Evolutionary conservation across 2,797 vertebrate species (phyloP).

Genomic region (Neostethus bicornis): DNA sequence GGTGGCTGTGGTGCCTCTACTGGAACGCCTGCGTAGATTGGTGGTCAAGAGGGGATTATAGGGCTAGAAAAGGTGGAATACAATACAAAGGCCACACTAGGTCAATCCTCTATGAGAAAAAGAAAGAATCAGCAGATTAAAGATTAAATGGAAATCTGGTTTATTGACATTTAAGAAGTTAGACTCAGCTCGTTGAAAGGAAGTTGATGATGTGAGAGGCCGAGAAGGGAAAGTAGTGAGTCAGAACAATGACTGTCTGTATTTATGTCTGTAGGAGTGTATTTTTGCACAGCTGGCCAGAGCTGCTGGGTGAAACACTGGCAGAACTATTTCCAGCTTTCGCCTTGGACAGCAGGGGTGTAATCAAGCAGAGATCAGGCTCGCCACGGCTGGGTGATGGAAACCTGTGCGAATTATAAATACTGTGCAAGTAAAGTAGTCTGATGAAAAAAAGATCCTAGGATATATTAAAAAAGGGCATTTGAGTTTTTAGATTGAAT

Average conservation of each 20-base stretch:
- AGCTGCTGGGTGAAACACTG: conserved; percentile 55
- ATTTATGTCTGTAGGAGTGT: conserved; percentile 69
- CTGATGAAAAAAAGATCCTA: conserved; percentile 13
- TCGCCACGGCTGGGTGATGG: conserved; percentile 62
- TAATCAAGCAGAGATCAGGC: conserved; percentile 75
- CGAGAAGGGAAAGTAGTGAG: conserved; percentile 48
- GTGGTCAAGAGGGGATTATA: conserved; percentile 49
- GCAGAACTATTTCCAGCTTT: conserved; percentile 66
- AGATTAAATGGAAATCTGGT: no score
- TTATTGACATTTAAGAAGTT: conserved; percentile 7
- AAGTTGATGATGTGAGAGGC: conserved; percentile 16
- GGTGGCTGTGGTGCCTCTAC: conserved; percentile 62
- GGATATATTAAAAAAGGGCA: conserved; percentile 26
- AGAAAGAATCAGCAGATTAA: not conserved
- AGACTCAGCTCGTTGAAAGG: conserved; percentile 10
- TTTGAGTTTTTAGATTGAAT: conserved; percentile 39
- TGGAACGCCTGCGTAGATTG: conserved; percentile 60
- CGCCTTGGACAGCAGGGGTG: conserved; percentile 63
- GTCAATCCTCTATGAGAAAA: not conserved
- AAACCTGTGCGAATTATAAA: conserved; percentile 59
- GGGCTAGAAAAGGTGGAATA: conserved; percentile 5
- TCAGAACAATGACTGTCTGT: conserved; percentile 71
- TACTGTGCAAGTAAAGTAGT: conserved; percentile 48
- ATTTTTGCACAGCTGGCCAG: conserved; percentile 57
- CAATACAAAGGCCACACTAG: not conserved